Percentiles rank a stretch among this genome's conserved stretches.
Evolutionary conservation across 2,113 vertebrate genomes (phyloP).

Genomic region (Sinocyclocheilus maitianheensis): DNA sequence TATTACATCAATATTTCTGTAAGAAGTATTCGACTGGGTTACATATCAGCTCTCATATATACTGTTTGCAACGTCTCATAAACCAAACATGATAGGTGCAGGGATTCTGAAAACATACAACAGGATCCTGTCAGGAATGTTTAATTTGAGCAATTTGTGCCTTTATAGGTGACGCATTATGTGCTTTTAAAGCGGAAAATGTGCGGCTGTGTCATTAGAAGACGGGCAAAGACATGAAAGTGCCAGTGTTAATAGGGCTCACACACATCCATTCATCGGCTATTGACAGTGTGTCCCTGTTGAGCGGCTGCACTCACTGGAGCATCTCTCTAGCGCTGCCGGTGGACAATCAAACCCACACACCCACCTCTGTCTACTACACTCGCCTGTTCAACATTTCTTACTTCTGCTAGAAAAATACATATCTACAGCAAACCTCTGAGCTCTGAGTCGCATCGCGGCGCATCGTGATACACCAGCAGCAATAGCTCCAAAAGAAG

Average conservation of each 20-base stretch:
- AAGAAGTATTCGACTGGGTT: neutral
- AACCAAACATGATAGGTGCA: neutral
- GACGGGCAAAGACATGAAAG: slow-evolving; percentile 46
- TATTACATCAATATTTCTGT: too few relatives aligned
- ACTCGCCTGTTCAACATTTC: slow-evolving; percentile 83
- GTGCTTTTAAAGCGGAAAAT: neutral
- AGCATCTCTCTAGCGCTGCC: slow-evolving; percentile 84
- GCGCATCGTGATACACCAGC: slow-evolving; percentile 77
- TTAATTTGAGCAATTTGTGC: neutral
- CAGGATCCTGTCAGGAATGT: neutral
- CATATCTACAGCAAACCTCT: slow-evolving; percentile 85
- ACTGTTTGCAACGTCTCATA: neutral
- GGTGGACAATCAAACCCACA: slow-evolving; percentile 87
- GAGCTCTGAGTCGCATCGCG: slow-evolving; percentile 79
- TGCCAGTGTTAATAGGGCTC: slow-evolving; percentile 55
- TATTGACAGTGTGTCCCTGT: slow-evolving; percentile 82
- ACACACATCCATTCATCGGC: slow-evolving; percentile 78
- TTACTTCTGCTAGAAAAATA: slow-evolving; percentile 90
- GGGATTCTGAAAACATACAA: neutral
- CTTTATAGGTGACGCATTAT: neutral
- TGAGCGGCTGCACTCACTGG: slow-evolving; percentile 66
- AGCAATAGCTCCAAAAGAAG: slow-evolving; percentile 63
- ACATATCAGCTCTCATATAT: neutral
- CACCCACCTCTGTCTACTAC: slow-evolving; percentile 85
- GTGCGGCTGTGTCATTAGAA: slow-evolving; percentile 37